These are phyloP conservation scores for Drosophila ogumai DNA, from an alignment of 1,140 invertebrate species.

Conservation along the genomic window DNA sequence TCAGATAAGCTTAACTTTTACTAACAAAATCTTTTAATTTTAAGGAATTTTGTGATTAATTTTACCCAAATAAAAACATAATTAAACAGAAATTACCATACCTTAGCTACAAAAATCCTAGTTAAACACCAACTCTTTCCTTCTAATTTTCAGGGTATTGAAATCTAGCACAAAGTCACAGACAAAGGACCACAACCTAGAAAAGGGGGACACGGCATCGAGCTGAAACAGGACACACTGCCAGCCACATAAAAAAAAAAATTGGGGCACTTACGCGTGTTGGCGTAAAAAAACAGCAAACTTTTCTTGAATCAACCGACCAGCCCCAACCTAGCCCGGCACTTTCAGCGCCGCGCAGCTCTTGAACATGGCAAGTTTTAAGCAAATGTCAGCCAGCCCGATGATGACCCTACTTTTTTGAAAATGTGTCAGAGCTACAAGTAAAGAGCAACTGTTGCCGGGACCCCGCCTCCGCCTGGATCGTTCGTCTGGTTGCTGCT, in stretches of 20 bases:
- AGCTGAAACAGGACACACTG: slow-evolving; percentile 27
- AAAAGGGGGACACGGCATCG: not conserved
- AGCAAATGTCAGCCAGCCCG: slow-evolving; percentile 75
- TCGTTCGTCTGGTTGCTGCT: slow-evolving; percentile 42
- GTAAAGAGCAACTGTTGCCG: slow-evolving; percentile 79
- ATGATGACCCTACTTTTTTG: slow-evolving; percentile 80
- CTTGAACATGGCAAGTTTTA: slow-evolving; percentile 66
- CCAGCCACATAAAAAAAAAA: slow-evolving; percentile 66
- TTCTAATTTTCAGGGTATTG: slow-evolving; percentile 21
- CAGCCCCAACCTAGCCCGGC: not conserved
- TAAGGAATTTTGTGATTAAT: no score
- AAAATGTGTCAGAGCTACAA: slow-evolving; percentile 82
- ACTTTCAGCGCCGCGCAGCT: slow-evolving; percentile 11
- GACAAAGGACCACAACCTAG: slow-evolving; percentile 37
- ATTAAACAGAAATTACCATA: not conserved
- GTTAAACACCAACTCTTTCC: not conserved
- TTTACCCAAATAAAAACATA: no score
- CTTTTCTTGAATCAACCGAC: slow-evolving; percentile 47
- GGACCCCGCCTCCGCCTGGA: slow-evolving; percentile 10
- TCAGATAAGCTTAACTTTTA: no score
- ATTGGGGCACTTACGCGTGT: slow-evolving; percentile 78
- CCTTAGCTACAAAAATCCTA: not conserved
- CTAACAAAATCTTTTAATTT: not conserved
- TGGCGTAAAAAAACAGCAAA: slow-evolving; percentile 75
- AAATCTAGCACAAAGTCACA: slow-evolving; percentile 37